Conservation (phyloP, 2,797 vertebrate species). For the Pachyuromys duprasi region DNA sequence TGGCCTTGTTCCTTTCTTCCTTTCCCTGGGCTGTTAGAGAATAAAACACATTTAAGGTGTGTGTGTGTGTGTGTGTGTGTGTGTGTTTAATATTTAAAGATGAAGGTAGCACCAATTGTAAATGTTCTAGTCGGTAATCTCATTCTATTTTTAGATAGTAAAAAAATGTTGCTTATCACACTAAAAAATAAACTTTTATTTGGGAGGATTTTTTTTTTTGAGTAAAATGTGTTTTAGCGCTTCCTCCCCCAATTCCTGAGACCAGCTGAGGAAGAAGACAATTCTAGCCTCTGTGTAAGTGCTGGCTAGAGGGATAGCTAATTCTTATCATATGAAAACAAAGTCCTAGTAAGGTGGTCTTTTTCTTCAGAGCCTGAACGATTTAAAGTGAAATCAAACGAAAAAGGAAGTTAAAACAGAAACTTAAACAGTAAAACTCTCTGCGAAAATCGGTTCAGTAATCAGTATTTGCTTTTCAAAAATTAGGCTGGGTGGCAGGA, state of each 20-base stretch:
- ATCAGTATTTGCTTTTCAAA: background rate
- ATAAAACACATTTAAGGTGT: background rate
- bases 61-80: no score
- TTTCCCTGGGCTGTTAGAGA: constrained; percentile 23
- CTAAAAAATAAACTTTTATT: background rate
- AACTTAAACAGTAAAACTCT: background rate
- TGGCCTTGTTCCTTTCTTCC: background rate
- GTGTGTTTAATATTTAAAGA: background rate
- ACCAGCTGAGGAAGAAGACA: constrained; percentile 26
- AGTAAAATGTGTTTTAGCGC: constrained; percentile 23
- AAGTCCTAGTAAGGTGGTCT: background rate
- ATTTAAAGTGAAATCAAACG: constrained; percentile 64
- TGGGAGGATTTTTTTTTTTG: background rate
- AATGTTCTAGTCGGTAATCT: background rate
- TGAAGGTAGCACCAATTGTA: background rate
- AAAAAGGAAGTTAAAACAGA: background rate
- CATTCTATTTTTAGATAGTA: constrained; percentile 28
- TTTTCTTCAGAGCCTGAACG: background rate
- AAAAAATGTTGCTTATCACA: background rate
- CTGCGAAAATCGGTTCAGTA: background rate
- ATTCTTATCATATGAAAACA: constrained; percentile 77
- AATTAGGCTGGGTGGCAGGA: background rate
- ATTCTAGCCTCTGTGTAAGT: background rate
- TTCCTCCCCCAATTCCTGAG: constrained; percentile 31
- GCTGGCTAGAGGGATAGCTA: constrained; percentile 55